phyloP scores from a whole-genome alignment of 2,113 vertebrate species.

The Hydropotes inermis region DNA sequence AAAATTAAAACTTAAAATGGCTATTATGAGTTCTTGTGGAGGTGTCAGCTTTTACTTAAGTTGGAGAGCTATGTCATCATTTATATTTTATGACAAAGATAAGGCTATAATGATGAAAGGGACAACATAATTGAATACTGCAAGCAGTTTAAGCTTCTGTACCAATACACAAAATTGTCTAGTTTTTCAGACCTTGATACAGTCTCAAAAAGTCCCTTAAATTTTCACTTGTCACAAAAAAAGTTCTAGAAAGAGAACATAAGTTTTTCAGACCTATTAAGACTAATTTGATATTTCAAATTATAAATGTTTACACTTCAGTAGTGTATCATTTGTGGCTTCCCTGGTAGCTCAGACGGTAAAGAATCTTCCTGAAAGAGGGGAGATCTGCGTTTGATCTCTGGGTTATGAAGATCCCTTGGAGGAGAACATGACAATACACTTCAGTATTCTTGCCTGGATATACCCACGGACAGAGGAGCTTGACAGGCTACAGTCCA shows the following conservation, averaged over 20 bases:
- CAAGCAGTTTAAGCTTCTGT: constrained; percentile 37
- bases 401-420: too few relatives aligned
- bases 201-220: neutral
- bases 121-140: constrained; percentile 32
- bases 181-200: neutral
- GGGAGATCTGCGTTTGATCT: too few relatives aligned
- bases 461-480: too few relatives aligned
- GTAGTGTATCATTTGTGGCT: neutral
- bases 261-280: neutral
- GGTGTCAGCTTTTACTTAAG: constrained; percentile 73
- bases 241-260: neutral
- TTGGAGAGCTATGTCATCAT: constrained; percentile 66
- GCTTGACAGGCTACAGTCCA: too few relatives aligned
- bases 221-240: neutral
- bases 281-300: neutral
- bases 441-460: too few relatives aligned
- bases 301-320: neutral
- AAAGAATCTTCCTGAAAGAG: too few relatives aligned
- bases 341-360: too few relatives aligned
- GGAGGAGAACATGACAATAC: too few relatives aligned
- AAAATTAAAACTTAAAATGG: constrained; percentile 61
- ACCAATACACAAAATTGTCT: neutral
- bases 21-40: constrained; percentile 72
- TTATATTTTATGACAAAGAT: constrained; percentile 68
- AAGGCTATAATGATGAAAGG: constrained; percentile 45